Evolutionary conservation across 1,140 invertebrate species (phyloP), one percentile per base, ranked within the genome.

Genomic region (Solen grandis): DNA sequence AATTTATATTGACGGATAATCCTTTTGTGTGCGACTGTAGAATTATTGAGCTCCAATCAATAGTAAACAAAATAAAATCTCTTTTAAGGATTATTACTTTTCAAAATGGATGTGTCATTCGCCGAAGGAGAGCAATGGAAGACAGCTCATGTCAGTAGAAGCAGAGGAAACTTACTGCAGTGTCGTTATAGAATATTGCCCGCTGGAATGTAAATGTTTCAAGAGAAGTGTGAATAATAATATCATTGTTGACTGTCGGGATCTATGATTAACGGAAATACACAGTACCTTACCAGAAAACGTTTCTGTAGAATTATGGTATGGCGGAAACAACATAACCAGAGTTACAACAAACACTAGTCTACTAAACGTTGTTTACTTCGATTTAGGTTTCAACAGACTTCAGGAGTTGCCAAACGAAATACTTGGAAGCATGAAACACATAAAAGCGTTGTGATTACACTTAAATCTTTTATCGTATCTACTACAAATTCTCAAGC

Each of bases 201-300:
- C 87, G n/a, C 3, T 22, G 0, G 38, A 55, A 2, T 88, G 87
- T 36, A 36, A 27, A 4, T 88, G 87, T 70, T 86, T 83, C 54
- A 27, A 83, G 38, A 76, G 87, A 19, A 79, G 81, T 16, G 41
- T 77, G 1, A 75, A 59, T 25, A 57, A 73, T 14, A 78, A 73
- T 13, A 82, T 83, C 13, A 87, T 86, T 41, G 86, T 88, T 29
- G 86, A 88, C 65, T 88, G 87, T 73, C 52, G 84, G 52, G 29
- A 69, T 13, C 35, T 10, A 27, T 77, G 52, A 8, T 46, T 87
- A 13, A 65, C 27, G 0, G 35, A 46, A 5, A 54, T 86, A 5
- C 87, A 86, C 13, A 13, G 50, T 27, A 35, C 13, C 50, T 54
- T 86, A 2, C 87, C 87, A 27, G 29, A 46, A 8, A 46, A 31